Percentiles rank a stretch among this genome's conserved stretches.
Evolutionary conservation across 2,797 vertebrate genomes (phyloP).

Genomic region (Pseudochirops corinnae): DNA sequence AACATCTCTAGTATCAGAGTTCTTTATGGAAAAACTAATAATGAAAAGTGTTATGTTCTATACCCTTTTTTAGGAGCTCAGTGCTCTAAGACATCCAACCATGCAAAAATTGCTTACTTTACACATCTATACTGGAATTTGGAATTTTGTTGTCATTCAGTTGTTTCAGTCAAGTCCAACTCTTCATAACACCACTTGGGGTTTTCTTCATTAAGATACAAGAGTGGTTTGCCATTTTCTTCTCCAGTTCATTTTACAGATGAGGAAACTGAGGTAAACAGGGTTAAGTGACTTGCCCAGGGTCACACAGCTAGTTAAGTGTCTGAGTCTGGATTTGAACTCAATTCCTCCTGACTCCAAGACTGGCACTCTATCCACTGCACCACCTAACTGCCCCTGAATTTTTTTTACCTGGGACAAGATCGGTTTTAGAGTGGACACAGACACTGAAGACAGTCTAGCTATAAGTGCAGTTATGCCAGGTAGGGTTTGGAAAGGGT

Average conservation of each 20-base stretch:
- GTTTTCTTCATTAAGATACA: neutral
- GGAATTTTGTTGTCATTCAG: neutral
- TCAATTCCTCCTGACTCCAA: neutral
- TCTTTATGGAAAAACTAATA: neutral
- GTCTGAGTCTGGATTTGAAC: neutral
- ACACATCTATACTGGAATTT: neutral
- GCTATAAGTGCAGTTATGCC: neutral
- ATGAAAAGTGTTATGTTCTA: neutral
- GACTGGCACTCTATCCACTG: neutral
- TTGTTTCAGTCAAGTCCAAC: neutral
- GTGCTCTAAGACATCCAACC: neutral
- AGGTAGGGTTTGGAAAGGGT: neutral
- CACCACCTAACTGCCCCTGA: neutral
- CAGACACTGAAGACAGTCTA: neutral
- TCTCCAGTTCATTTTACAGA: neutral
- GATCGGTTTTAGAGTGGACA: neutral
- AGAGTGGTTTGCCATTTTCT: neutral
- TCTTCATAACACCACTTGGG: neutral
- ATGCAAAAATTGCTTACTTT: neutral
- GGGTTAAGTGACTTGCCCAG: neutral
- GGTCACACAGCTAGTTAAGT: neutral
- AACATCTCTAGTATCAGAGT: neutral
- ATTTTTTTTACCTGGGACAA: neutral
- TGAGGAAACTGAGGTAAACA: neutral
- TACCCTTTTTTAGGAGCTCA: neutral